Conservation (phyloP, 2,113 vertebrate genomes). For the Empidonax alnorum region DNA sequence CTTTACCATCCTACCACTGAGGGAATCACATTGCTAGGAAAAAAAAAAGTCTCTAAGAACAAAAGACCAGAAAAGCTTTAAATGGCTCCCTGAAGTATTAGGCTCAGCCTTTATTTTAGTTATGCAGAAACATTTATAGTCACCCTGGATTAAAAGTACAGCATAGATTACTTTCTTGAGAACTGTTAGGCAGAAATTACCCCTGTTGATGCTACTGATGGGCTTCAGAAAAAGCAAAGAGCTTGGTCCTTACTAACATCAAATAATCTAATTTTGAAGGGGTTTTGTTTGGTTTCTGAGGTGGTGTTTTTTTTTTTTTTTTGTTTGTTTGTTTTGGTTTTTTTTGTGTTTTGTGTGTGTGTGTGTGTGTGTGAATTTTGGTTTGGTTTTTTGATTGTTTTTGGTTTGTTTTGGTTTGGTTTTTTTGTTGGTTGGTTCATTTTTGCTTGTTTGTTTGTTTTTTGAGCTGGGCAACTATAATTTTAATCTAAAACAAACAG, state of each 20-base stretch:
- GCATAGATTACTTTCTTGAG: not conserved
- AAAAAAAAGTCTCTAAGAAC: not conserved
- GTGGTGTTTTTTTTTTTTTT: not conserved
- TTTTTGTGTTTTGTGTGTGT: no score
- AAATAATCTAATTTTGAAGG: not conserved
- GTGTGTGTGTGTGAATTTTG: not conserved
- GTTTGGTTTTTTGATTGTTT: not conserved
- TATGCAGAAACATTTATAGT: not conserved
- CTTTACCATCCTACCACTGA: not conserved
- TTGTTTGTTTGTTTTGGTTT: not conserved
- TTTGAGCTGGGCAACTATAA: not conserved
- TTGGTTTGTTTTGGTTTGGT: not conserved
- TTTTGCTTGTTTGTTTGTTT: not conserved
- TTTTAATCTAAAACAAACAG: not conserved
- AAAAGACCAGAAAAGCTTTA: not conserved
- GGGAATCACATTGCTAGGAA: not conserved
- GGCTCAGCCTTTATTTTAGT: not conserved
- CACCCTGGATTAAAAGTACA: not conserved
- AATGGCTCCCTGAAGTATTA: not conserved
- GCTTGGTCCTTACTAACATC: not conserved
- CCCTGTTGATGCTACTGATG: not conserved
- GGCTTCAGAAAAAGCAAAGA: not conserved
- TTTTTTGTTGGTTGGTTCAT: not conserved
- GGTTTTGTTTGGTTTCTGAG: not conserved
- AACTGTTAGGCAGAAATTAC: not conserved